phyloP scores from a whole-genome alignment of 1,140 invertebrate species.

The Metopolophium dirhodum region DNA sequence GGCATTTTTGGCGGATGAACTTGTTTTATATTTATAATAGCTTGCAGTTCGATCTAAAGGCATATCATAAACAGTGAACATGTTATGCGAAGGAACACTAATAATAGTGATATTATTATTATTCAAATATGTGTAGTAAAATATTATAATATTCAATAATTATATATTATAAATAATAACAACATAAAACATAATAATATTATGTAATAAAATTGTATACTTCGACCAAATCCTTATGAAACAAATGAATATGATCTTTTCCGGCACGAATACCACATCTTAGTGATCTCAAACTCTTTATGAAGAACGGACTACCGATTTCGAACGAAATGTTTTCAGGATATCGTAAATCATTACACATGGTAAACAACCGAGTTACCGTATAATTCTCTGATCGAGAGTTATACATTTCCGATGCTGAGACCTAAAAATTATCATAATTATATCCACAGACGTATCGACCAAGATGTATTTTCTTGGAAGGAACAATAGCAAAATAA shows the following conservation, averaged over 20 bases:
- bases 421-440: constrained; percentile 4
- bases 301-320: neutral
- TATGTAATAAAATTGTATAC: neutral
- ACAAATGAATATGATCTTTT: neutral
- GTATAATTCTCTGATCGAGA: neutral
- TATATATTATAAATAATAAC: neutral
- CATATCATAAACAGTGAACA: neutral
- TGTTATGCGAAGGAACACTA: neutral
- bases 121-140: neutral
- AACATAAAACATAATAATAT: neutral
- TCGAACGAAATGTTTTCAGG: neutral
- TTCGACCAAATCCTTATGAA: constrained; percentile 20
- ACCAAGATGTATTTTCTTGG: neutral
- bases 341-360: constrained; percentile 33
- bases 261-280: constrained; percentile 13
- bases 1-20: constrained; percentile 4
- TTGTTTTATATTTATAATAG: neutral
- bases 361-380: neutral
- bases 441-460: neutral
- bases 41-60: constrained; percentile 28
- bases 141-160: neutral
- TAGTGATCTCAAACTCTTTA: neutral
- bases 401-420: neutral
- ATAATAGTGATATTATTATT: neutral
- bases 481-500: neutral